Evolutionary conservation across 2,888 invertebrate genomes (phyloP).

Genomic region (Aradus depressus): DNA sequence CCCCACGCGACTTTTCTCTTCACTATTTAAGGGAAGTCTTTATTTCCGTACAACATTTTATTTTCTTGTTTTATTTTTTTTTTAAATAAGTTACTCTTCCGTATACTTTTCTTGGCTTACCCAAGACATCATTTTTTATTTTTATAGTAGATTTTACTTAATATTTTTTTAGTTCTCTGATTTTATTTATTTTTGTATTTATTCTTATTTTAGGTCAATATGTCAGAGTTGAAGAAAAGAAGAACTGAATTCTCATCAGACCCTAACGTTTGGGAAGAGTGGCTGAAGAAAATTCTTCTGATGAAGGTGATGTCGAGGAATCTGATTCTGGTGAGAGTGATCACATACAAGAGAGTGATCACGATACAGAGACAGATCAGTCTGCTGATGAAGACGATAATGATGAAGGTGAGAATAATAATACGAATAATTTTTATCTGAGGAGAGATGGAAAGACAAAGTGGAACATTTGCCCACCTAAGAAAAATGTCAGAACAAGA

Average conservation of each 20-base stretch:
- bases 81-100: no score
- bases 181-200: not conserved
- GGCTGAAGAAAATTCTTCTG: no score
- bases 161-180: not conserved
- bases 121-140: no score
- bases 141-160: no score
- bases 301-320: not conserved
- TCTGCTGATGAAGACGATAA: not conserved
- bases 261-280: not conserved
- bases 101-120: no score
- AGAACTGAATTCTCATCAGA: not conserved
- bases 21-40: no score
- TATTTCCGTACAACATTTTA: no score
- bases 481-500: not conserved
- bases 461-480: not conserved
- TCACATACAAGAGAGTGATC: not conserved
- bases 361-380: not conserved
- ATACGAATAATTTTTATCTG: not conserved
- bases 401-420: not conserved
- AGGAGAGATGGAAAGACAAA: not conserved
- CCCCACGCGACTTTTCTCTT: no score
- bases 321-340: not conserved
- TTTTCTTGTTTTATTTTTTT: no score
- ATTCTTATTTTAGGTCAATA: not conserved
- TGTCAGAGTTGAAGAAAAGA: not conserved